Conservation (phyloP, 2,888 invertebrate genomes). For the Lamellibrachia columna region DNA sequence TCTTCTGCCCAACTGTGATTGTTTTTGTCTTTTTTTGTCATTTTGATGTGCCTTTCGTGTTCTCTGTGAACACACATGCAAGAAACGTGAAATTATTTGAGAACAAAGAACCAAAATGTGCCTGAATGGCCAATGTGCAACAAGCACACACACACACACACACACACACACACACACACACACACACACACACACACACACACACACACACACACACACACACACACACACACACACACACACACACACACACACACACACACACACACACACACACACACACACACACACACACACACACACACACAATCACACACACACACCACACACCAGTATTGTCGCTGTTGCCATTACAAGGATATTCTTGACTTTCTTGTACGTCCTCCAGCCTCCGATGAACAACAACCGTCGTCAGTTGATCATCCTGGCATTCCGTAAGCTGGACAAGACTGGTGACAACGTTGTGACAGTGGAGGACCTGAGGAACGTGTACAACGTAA, state of each 20-base stretch:
- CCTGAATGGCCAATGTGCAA: too few relatives aligned
- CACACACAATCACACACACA: not conserved
- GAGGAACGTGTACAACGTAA: slow-evolving; percentile 66
- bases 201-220: not conserved
- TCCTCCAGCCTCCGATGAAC: slow-evolving; percentile 49
- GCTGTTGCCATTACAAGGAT: not conserved
- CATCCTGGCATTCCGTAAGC: slow-evolving; percentile 69
- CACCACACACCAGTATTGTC: not conserved
- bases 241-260: too few relatives aligned
- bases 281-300: not conserved
- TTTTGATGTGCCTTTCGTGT: too few relatives aligned
- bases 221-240: not conserved
- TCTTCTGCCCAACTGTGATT: too few relatives aligned
- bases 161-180: too few relatives aligned
- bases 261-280: too few relatives aligned
- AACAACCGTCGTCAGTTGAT: slow-evolving; percentile 41
- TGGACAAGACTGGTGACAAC: slow-evolving; percentile 86
- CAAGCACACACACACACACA: too few relatives aligned
- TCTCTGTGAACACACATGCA: too few relatives aligned
- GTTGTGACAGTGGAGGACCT: slow-evolving; percentile 59
- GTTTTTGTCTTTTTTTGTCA: too few relatives aligned
- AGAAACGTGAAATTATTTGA: too few relatives aligned
- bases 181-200: not conserved
- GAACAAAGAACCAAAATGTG: too few relatives aligned
- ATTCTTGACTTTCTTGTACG: not conserved